Evolutionary conservation across 2,113 vertebrate genomes (phyloP).

Genomic region (Loxodonta africana): DNA sequence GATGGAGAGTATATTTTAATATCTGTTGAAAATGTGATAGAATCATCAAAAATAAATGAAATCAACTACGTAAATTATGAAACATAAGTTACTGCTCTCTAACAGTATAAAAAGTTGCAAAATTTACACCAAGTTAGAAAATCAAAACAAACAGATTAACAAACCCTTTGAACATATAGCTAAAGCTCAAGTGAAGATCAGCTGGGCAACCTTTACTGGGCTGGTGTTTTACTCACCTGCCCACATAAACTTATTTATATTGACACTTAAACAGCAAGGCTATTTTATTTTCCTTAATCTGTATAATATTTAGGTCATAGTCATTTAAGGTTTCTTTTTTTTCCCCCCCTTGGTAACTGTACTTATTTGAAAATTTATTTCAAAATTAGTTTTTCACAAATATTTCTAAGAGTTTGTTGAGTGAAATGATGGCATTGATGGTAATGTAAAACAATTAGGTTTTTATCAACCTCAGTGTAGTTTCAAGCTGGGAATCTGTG

Average conservation of each 20-base stretch:
- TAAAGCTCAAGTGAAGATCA: background rate
- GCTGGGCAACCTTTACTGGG: background rate
- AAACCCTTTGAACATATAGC: background rate
- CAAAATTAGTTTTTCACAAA: constrained; percentile 11
- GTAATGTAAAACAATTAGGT: background rate
- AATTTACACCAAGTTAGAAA: constrained; percentile 11
- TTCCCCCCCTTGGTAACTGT: background rate
- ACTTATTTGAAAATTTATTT: constrained; percentile 44
- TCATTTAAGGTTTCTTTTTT: constrained; percentile 13
- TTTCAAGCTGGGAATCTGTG: background rate
- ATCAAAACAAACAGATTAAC: background rate
- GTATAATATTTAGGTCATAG: background rate
- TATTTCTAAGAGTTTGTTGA: constrained; percentile 17
- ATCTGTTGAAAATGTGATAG: constrained; percentile 14
- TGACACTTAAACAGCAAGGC: background rate
- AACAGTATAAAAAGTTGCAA: background rate
- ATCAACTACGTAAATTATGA: constrained; percentile 37
- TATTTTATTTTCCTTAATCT: constrained; percentile 28
- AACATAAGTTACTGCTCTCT: background rate
- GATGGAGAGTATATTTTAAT: constrained; percentile 2
- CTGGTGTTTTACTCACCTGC: background rate
- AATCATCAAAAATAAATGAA: constrained; percentile 47
- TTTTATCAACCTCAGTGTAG: background rate
- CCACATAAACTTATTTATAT: background rate
- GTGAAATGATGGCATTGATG: background rate